These are phyloP conservation scores for Arbacia lixula DNA, from an alignment of 53 echinoderm and acorn worm genomes.

Conservation along the genomic window DNA sequence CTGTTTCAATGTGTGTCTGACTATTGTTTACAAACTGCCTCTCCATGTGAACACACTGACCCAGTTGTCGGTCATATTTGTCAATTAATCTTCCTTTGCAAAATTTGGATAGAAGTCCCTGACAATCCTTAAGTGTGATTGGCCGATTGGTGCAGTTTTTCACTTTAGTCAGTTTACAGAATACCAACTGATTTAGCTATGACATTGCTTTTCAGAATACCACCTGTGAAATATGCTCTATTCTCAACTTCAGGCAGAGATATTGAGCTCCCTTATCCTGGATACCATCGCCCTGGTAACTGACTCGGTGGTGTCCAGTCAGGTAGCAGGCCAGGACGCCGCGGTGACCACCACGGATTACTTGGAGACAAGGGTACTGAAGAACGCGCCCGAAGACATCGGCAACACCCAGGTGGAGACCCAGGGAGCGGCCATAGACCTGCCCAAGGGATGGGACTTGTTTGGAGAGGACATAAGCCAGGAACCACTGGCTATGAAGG, in stretches of 20 bases:
- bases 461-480: constrained; percentile 41
- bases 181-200: too few relatives aligned
- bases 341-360: neutral
- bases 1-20: too few relatives aligned
- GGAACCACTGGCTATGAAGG: neutral
- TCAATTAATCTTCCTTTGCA: too few relatives aligned
- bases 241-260: constrained; percentile 14
- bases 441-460: constrained; percentile 48
- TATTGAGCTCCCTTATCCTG: neutral
- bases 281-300: neutral
- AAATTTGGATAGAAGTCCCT: too few relatives aligned
- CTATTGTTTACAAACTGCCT: too few relatives aligned
- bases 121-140: too few relatives aligned
- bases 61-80: too few relatives aligned
- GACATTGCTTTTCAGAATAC: too few relatives aligned
- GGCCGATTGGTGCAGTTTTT: too few relatives aligned
- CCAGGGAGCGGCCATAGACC: neutral
- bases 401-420: neutral
- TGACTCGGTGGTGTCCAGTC: neutral
- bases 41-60: too few relatives aligned
- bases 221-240: too few relatives aligned
- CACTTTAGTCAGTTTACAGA: too few relatives aligned
- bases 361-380: neutral
- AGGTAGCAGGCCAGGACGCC: constrained; percentile 18
- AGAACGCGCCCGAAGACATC: neutral